Percentiles rank a stretch among this genome's conserved stretches.
Conservation (phyloP, 2,113 vertebrate genomes). For the Lynx canadensis region DNA sequence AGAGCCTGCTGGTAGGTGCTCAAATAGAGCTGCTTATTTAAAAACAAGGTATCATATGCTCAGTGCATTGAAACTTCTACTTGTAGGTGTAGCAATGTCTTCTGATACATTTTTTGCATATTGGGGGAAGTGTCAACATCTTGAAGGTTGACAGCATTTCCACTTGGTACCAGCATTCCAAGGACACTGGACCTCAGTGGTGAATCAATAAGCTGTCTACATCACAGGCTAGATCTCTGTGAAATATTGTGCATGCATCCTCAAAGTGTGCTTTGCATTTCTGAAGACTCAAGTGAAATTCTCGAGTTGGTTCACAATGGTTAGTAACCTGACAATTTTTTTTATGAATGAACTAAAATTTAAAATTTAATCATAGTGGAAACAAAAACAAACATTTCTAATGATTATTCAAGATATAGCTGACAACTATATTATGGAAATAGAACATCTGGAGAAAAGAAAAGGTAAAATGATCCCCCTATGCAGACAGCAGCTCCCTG, state of each 20-base stretch:
- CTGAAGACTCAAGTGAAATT: not conserved
- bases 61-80: not conserved
- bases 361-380: not conserved
- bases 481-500: not conserved
- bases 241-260: not conserved
- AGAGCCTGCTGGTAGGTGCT: not conserved
- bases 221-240: not conserved
- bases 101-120: not conserved
- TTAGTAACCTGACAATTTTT: not conserved
- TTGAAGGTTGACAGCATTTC: not conserved
- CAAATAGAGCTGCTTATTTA: not conserved
- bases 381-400: constrained; percentile 4
- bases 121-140: not conserved
- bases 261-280: not conserved
- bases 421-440: not conserved
- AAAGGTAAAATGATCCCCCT: not conserved
- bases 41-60: not conserved
- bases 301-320: not conserved
- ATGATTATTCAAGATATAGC: not conserved
- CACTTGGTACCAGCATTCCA: not conserved
- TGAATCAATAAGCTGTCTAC: not conserved
- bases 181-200: not conserved
- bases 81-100: not conserved
- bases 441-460: not conserved
- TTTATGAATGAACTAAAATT: constrained; percentile 17